Percentiles rank a stretch among this genome's conserved stretches.
Evolutionary conservation across 2,113 vertebrate species (phyloP).

Genomic region (Phylloscopus trochilus): DNA sequence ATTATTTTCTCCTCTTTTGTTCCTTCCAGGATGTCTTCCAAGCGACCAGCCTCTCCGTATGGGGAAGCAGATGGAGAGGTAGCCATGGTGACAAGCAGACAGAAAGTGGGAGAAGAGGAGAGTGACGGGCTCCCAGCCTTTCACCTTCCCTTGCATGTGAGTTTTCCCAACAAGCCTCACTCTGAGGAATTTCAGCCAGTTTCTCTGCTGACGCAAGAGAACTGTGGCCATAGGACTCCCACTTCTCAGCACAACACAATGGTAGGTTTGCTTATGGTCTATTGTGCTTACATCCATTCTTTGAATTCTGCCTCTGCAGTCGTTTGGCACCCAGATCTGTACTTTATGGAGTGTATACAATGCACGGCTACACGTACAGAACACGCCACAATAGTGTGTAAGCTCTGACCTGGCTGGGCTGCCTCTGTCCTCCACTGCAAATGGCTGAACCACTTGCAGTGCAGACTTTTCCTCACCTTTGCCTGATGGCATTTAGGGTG

Average conservation of each 20-base stretch:
- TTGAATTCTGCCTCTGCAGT: slow-evolving; percentile 35
- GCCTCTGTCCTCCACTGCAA: neutral
- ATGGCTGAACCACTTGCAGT: neutral
- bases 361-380: slow-evolving; percentile 6
- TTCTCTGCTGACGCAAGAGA: slow-evolving; percentile 83
- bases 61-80: slow-evolving; percentile 99
- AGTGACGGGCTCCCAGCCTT: slow-evolving; percentile 94
- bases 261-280: slow-evolving; percentile 78
- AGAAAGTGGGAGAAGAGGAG: slow-evolving; percentile 98
- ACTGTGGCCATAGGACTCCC: slow-evolving; percentile 89
- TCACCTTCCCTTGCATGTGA: slow-evolving; percentile 96
- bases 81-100: slow-evolving; percentile 99
- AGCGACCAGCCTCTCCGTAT: slow-evolving; percentile 99
- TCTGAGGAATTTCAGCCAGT: slow-evolving; percentile 85
- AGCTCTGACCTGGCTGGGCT: slow-evolving; percentile 31
- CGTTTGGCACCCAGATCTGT: slow-evolving; percentile 42
- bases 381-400: slow-evolving; percentile 17
- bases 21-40: slow-evolving; percentile 99
- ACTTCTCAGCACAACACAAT: slow-evolving; percentile 83
- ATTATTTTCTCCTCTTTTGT: slow-evolving; percentile 87
- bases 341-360: slow-evolving; percentile 1
- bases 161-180: slow-evolving; percentile 94
- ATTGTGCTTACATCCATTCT: slow-evolving; percentile 62
- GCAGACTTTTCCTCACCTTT: slow-evolving; percentile 19
- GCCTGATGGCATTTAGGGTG: neutral